These are phyloP conservation scores for Erebia aethiops DNA, from an alignment of 2,888 invertebrate genomes.

Conservation along the genomic window DNA sequence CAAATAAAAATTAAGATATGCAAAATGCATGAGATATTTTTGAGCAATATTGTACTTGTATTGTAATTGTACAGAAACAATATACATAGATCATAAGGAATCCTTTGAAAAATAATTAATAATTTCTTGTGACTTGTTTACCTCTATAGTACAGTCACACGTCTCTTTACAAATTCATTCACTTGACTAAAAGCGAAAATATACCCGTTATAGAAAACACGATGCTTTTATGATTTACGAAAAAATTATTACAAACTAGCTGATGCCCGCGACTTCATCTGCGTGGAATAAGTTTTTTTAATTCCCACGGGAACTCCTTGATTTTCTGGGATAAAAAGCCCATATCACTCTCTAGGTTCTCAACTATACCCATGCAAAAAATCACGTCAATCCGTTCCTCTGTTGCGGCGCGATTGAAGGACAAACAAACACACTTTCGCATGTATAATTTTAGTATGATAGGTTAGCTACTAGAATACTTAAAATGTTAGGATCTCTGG, in stretches of 20 bases:
- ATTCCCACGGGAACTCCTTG: too few relatives aligned
- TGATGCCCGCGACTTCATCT: neutral
- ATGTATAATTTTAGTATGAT: too few relatives aligned
- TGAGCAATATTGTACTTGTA: neutral
- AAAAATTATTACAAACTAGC: neutral
- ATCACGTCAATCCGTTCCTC: too few relatives aligned
- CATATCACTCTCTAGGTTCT: too few relatives aligned
- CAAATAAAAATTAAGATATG: too few relatives aligned
- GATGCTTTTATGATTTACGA: neutral
- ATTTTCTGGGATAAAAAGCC: too few relatives aligned
- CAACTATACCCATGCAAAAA: too few relatives aligned
- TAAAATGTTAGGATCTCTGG: constrained; percentile 46
- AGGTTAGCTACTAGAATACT: neutral
- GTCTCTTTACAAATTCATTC: neutral
- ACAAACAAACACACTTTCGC: too few relatives aligned
- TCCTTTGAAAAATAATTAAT: constrained; percentile 4
- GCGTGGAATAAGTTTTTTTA: neutral
- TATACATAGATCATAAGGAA: constrained; percentile 40
- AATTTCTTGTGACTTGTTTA: neutral
- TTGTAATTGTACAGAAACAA: constrained; percentile 48
- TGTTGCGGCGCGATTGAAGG: too few relatives aligned
- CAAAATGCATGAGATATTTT: too few relatives aligned
- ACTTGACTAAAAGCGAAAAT: neutral
- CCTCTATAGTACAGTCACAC: neutral
- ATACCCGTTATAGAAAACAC: neutral